phyloP scores from a whole-genome alignment of 2,113 vertebrate genomes.

The Indicator maculatus region DNA sequence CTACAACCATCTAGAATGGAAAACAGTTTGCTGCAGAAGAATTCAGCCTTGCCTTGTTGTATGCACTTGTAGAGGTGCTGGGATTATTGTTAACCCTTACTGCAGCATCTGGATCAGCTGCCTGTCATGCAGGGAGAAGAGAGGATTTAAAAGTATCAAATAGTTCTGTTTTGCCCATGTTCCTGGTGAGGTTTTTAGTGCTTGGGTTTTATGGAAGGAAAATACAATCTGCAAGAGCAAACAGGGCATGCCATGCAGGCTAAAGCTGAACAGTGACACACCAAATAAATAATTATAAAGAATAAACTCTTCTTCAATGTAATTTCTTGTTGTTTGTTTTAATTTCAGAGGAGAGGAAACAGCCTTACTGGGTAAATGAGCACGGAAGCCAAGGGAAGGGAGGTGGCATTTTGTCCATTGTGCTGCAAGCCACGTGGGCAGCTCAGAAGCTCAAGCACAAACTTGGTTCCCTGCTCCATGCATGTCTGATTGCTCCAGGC shows the following conservation, averaged over 20 bases:
- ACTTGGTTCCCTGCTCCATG: neutral
- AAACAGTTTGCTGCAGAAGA: neutral
- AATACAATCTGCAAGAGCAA: neutral
- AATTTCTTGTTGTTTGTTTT: neutral
- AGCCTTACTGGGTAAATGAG: neutral
- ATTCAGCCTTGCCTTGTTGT: neutral
- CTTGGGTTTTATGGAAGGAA: neutral
- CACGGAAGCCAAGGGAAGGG: neutral
- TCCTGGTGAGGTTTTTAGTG: neutral
- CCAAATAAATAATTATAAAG: neutral
- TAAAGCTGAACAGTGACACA: neutral
- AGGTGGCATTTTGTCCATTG: neutral
- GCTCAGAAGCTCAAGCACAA: neutral
- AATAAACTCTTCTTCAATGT: neutral
- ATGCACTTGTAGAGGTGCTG: neutral
- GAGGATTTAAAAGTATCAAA: neutral
- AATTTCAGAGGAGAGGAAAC: neutral
- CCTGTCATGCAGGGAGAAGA: rapidly evolving
- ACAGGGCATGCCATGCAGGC: neutral
- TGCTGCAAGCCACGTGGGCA: neutral
- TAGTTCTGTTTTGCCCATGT: neutral
- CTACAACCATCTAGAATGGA: neutral
- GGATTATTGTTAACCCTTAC: neutral
- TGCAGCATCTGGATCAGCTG: neutral
- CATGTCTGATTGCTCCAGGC: rapidly evolving